Conservation (phyloP, 1,140 invertebrate genomes). For the Apocrypta bakeri region DNA sequence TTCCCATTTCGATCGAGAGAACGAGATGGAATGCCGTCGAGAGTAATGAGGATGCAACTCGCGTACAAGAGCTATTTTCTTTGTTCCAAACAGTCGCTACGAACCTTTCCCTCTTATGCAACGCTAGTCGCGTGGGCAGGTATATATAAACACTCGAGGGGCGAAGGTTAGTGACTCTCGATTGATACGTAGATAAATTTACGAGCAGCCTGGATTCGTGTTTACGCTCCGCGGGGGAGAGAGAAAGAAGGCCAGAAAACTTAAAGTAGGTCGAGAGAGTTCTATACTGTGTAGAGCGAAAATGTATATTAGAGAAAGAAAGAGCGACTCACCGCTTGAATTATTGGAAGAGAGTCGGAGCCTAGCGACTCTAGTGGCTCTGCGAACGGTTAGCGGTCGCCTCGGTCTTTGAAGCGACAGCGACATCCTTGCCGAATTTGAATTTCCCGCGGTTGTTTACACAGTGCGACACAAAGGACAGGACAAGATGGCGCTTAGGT, state of each 20-base stretch:
- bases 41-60: background rate
- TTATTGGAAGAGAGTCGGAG: conserved; percentile 62
- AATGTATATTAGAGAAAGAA: conserved; percentile 28
- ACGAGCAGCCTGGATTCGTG: too few species aligned
- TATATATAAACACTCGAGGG: background rate
- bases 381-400: conserved; percentile 66
- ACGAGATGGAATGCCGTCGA: background rate
- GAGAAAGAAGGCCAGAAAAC: too few species aligned
- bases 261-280: too few species aligned
- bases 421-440: conserved; percentile 56
- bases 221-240: background rate
- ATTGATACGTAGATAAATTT: background rate
- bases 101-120: background rate
- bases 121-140: background rate
- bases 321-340: conserved; percentile 54
- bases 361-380: conserved; percentile 69
- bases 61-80: background rate
- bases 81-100: background rate
- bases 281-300: too few species aligned
- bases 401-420: conserved; percentile 65
- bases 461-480: background rate
- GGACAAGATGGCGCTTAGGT: background rate
- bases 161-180: background rate
- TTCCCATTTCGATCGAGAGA: background rate
- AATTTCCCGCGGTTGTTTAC: background rate